These are phyloP conservation scores for Uloborus plumipes DNA, from an alignment of 2,888 invertebrate genomes.

Conservation along the genomic window DNA sequence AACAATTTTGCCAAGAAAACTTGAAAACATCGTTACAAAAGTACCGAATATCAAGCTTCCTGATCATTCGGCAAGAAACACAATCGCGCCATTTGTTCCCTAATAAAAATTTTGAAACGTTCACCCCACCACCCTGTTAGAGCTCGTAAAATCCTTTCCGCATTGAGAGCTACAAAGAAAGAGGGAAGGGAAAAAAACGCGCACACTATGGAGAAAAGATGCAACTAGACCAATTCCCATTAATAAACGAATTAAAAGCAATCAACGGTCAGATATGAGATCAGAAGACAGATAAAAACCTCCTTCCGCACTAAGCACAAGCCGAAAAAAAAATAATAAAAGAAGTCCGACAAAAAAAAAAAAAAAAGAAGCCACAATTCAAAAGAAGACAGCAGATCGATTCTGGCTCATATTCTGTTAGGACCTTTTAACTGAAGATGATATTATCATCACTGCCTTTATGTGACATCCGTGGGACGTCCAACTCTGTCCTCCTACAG, in stretches of 20 bases:
- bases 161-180: too few species aligned
- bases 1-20: too few species aligned
- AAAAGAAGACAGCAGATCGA: conserved; percentile 21
- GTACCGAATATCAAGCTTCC: too few species aligned
- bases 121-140: too few species aligned
- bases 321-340: background rate
- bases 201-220: background rate
- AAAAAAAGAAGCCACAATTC: background rate
- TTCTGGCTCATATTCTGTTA: conserved; percentile 26
- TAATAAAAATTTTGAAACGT: too few species aligned
- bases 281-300: background rate
- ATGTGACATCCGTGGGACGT: conserved; percentile 36
- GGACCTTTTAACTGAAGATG: conserved; percentile 18
- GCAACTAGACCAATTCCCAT: conserved; percentile 6
- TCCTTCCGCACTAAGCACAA: too few species aligned
- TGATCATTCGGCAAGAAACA: too few species aligned
- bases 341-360: background rate
- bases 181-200: too few species aligned
- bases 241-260: conserved; percentile 47
- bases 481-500: conserved; percentile 26
- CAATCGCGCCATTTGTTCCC: too few species aligned
- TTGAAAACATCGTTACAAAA: too few species aligned
- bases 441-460: conserved; percentile 28
- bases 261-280: conserved; percentile 38
- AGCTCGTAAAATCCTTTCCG: too few species aligned